These are phyloP conservation scores for Acromyrmex heyeri DNA, from an alignment of 1,140 invertebrate species.

Conservation along the genomic window DNA sequence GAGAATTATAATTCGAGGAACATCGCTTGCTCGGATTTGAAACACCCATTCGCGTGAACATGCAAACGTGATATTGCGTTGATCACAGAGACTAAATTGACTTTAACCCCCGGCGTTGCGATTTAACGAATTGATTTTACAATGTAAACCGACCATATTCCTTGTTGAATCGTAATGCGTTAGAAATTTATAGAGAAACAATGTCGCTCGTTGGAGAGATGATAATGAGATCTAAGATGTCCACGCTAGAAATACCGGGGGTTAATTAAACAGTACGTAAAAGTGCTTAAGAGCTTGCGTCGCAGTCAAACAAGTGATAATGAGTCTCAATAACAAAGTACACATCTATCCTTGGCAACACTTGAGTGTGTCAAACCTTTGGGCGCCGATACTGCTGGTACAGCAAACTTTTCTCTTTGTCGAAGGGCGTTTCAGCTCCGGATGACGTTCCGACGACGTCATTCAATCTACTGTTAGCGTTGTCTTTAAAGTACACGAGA, in stretches of 20 bases:
- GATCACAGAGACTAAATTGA: conserved; percentile 31
- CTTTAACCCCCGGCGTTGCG: conserved; percentile 47
- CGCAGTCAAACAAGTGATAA: conserved; percentile 54
- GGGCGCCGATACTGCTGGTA: conserved; percentile 50
- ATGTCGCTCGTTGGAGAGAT: not conserved
- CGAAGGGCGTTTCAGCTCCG: conserved; percentile 51
- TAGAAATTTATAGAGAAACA: conserved; percentile 10
- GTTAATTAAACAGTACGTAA: conserved; percentile 42
- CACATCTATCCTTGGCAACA: conserved; percentile 55
- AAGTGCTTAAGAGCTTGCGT: conserved; percentile 52
- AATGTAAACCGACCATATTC: not conserved
- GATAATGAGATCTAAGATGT: not conserved
- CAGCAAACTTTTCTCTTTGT: conserved; percentile 53
- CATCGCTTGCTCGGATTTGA: conserved; percentile 63
- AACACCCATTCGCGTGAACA: conserved; percentile 67
- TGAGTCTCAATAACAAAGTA: conserved; percentile 53
- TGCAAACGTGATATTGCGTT: conserved; percentile 55
- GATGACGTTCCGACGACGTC: conserved; percentile 56
- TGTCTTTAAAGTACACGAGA: conserved; percentile 40
- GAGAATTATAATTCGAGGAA: conserved; percentile 21
- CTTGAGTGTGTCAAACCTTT: conserved; percentile 67
- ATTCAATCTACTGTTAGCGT: conserved; percentile 60
- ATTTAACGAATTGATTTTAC: not conserved
- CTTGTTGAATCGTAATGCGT: conserved; percentile 1
- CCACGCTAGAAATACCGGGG: conserved; percentile 29